Percentiles rank a stretch among this genome's conserved stretches.
phyloP scores from a whole-genome alignment of 1,140 invertebrate species.

The Whitmania pigra region DNA sequence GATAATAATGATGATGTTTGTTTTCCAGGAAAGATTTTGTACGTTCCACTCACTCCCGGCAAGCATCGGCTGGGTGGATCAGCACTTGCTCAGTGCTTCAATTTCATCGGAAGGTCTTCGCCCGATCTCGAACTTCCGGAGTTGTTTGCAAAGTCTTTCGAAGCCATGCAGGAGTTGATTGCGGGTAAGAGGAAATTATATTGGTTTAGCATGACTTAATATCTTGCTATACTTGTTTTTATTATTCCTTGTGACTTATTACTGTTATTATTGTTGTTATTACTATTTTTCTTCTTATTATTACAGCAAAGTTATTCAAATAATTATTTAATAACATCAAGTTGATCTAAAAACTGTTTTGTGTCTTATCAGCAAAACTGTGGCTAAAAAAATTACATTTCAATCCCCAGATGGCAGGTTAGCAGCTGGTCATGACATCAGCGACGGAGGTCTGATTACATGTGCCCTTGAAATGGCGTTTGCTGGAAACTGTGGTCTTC shows the following conservation, averaged over 20 bases:
- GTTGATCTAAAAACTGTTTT: too few species aligned
- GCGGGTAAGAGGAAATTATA: slow-evolving; percentile 45
- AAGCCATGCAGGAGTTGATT: slow-evolving; percentile 67
- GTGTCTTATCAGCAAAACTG: too few species aligned
- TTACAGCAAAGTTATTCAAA: too few species aligned
- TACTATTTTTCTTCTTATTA: too few species aligned
- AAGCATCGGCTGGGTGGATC: slow-evolving; percentile 69
- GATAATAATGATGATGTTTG: slow-evolving; percentile 11
- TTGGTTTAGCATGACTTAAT: background rate
- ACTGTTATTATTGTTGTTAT: too few species aligned
- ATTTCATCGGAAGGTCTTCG: slow-evolving; percentile 63
- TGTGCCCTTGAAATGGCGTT: slow-evolving; percentile 89
- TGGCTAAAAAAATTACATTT: background rate
- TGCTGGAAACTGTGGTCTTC: slow-evolving; percentile 68
- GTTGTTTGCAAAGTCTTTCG: slow-evolving; percentile 61
- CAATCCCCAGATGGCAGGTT: slow-evolving; percentile 52
- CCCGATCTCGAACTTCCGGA: slow-evolving; percentile 65
- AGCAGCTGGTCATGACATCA: slow-evolving; percentile 84
- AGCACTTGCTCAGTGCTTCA: slow-evolving; percentile 76
- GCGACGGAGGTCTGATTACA: slow-evolving; percentile 83
- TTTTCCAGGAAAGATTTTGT: slow-evolving; percentile 48
- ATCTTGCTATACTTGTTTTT: too few species aligned
- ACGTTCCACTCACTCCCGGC: slow-evolving; percentile 55
- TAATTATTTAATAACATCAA: too few species aligned
- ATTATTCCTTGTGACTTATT: too few species aligned